Percentiles rank a stretch among this genome's conserved stretches.
Conservation (phyloP, 2,888 invertebrate genomes). For the Ferrisia virgata region DNA sequence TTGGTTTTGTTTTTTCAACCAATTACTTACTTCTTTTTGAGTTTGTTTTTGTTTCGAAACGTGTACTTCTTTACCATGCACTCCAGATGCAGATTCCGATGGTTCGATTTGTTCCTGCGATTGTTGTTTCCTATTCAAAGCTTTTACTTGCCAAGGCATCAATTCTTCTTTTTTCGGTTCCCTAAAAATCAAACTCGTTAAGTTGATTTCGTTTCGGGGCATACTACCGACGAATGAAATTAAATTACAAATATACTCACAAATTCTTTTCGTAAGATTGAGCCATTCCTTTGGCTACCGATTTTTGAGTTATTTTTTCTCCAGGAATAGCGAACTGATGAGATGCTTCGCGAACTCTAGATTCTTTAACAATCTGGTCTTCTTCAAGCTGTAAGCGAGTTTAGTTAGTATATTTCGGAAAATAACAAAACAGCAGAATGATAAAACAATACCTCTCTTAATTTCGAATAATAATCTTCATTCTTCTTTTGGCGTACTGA, state of each 20-base stretch:
- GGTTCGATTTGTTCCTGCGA: slow-evolving; percentile 61
- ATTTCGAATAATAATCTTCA: slow-evolving; percentile 77
- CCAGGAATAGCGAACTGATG: slow-evolving; percentile 84
- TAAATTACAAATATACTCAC: slow-evolving; percentile 61
- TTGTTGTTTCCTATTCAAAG: slow-evolving; percentile 47
- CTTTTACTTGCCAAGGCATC: slow-evolving; percentile 51
- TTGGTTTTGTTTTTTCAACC: not conserved
- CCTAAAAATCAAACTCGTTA: not conserved
- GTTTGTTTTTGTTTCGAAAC: slow-evolving; percentile 83
- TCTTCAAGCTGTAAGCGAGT: slow-evolving; percentile 69
- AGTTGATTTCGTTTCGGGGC: not conserved
- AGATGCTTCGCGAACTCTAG: slow-evolving; percentile 69
- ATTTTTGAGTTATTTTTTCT: slow-evolving; percentile 71
- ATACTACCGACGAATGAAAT: not conserved
- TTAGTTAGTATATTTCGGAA: too few species aligned
- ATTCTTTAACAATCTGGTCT: slow-evolving; percentile 78
- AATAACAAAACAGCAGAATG: too few species aligned
- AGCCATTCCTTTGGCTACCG: slow-evolving; percentile 82
- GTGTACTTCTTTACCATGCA: slow-evolving; percentile 85
- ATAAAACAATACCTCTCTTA: slow-evolving; percentile 69
- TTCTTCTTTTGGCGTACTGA: slow-evolving; percentile 73
- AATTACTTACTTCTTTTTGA: slow-evolving; percentile 67
- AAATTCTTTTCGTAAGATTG: slow-evolving; percentile 77
- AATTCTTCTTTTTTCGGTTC: slow-evolving; percentile 50
- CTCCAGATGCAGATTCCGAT: slow-evolving; percentile 67